phyloP scores from a whole-genome alignment of 2,888 invertebrate genomes.

The Macrophya alboannulata region DNA sequence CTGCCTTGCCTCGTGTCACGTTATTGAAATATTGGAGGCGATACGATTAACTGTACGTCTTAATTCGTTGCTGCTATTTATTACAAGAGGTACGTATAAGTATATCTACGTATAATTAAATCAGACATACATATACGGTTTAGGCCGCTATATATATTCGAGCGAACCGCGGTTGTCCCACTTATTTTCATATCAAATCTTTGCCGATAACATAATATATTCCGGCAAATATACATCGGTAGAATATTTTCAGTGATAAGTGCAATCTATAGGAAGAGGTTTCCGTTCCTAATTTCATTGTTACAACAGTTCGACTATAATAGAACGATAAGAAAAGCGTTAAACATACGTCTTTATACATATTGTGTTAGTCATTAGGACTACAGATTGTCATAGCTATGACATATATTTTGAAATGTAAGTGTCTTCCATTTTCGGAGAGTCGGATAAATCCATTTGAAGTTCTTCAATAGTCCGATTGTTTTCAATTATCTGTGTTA shows the following conservation, averaged over 20 bases:
- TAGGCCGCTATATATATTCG: background rate
- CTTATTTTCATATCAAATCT: background rate
- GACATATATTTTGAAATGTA: background rate
- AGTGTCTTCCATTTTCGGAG: background rate
- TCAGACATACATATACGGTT: background rate
- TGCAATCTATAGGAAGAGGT: background rate
- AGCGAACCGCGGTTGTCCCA: background rate
- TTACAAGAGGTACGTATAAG: background rate
- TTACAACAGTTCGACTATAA: background rate
- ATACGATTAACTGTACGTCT: conserved; percentile 34
- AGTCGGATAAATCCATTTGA: background rate
- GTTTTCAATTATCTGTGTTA: background rate
- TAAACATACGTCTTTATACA: background rate
- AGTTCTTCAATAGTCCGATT: background rate
- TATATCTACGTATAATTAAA: background rate
- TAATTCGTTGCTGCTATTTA: conserved; percentile 23
- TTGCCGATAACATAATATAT: background rate
- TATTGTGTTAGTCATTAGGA: background rate
- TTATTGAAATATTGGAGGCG: conserved; percentile 15
- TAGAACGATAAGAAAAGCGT: background rate
- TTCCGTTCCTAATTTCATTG: conserved; percentile 12
- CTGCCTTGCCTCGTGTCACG: conserved; percentile 34
- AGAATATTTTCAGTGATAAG: background rate
- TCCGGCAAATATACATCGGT: background rate
- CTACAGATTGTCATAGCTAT: background rate